Percentiles rank a stretch among this genome's conserved stretches.
Conservation (phyloP, 2,888 invertebrate genomes). For the Melanchra persicariae region DNA sequence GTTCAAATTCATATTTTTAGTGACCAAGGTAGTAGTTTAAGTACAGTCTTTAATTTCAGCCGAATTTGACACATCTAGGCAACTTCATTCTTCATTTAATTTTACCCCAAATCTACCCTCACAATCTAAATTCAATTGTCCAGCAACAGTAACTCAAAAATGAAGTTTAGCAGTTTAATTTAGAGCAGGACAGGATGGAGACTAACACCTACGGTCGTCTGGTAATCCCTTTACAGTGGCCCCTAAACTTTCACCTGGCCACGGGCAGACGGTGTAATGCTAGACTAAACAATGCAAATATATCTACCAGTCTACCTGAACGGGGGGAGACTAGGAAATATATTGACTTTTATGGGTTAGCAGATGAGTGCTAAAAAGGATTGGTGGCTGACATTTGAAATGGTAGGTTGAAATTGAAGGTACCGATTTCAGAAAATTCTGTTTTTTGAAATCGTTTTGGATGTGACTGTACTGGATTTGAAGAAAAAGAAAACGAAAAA, state of each 20-base stretch:
- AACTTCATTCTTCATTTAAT: not conserved
- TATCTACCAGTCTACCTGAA: slow-evolving; percentile 27
- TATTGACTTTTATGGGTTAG: slow-evolving; percentile 10
- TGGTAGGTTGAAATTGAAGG: too few species aligned
- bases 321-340: slow-evolving; percentile 2
- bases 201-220: slow-evolving; percentile 75
- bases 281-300: slow-evolving; percentile 74
- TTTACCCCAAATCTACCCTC: slow-evolving; percentile 7
- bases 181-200: slow-evolving; percentile 65
- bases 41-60: not conserved
- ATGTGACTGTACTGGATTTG: too few species aligned
- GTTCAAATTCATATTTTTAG: too few species aligned
- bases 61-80: not conserved
- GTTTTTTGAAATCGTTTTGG: not conserved
- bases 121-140: slow-evolving; percentile 47
- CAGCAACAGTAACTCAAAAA: slow-evolving; percentile 62
- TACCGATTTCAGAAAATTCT: too few species aligned
- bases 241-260: slow-evolving; percentile 83
- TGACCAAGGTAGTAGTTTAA: too few species aligned
- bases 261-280: slow-evolving; percentile 79
- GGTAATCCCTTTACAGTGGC: slow-evolving; percentile 78
- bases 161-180: slow-evolving; percentile 68
- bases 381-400: not conserved
- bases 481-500: not conserved
- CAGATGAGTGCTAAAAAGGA: not conserved